These are phyloP conservation scores for Stratiolaelaps scimitus DNA, from an alignment of 1,140 invertebrate species.

Conservation along the genomic window DNA sequence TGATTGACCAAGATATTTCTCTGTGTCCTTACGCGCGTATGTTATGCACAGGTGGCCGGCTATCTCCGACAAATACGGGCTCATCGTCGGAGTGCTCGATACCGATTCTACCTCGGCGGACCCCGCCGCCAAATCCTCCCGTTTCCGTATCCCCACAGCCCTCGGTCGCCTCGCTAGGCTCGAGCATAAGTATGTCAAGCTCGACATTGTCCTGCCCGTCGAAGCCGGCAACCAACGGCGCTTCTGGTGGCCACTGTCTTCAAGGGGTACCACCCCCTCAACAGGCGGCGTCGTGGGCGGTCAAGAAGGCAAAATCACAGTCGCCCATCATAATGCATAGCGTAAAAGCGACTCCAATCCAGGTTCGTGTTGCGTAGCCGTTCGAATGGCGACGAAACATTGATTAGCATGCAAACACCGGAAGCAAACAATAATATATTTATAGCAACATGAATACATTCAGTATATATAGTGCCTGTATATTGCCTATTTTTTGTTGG, in stretches of 20 bases:
- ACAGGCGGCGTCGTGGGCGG: constrained; percentile 19
- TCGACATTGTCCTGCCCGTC: constrained; percentile 5
- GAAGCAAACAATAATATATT: no score
- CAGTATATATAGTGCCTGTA: no score
- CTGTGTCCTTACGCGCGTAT: no score
- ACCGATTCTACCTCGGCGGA: constrained; percentile 5
- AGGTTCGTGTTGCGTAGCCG: not conserved
- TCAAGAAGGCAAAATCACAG: constrained; percentile 46
- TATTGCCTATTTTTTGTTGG: no score
- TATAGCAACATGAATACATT: no score
- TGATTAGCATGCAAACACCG: constrained; percentile 31
- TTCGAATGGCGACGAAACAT: not conserved
- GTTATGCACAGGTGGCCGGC: constrained; percentile 18
- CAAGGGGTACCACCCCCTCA: not conserved
- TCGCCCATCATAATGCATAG: constrained; percentile 85
- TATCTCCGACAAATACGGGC: constrained; percentile 22
- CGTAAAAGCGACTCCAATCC: constrained; percentile 70
- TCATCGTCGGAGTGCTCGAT: constrained; percentile 19
- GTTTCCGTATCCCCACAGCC: constrained; percentile 14
- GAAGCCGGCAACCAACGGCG: not conserved
- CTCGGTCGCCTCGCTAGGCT: not conserved
- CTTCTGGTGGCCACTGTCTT: no score
- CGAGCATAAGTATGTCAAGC: constrained; percentile 1
- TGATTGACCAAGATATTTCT: no score
- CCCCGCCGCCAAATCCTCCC: constrained; percentile 6